Evolutionary conservation across 2,113 vertebrate species (phyloP), one percentile per base, ranked within the genome.

Genomic region (Hucho hucho): DNA sequence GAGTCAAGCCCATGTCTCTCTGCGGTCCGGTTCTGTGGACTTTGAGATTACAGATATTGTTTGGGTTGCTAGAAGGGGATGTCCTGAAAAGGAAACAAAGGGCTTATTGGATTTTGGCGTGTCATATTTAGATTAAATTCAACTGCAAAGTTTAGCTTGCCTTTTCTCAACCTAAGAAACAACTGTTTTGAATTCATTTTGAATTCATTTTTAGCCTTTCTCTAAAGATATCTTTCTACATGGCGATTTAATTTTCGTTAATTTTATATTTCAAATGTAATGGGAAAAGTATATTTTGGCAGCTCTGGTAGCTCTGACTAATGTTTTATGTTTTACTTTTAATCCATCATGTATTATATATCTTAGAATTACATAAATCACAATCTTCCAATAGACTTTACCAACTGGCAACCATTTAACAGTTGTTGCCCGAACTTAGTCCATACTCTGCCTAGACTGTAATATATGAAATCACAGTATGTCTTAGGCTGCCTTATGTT

Each of bases 41-140:
- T 24, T 71, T 64, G 46, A 81, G 63, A 79, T 73, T 76, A 70
- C 74, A 64, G 71, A 79, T 78, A 61, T n/a, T 29, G 71, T 58
- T 83, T 47, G 53, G 73, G 77, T 75, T 80, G 69, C 75, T 73
- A n/a, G 28, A 69, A 69, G 22, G 66, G 9, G n/a, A 82, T 74
- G 77, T 32, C n/a, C 47, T 76, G 53, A 66, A 75, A 75, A 74
- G 67, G 6, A 78, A 79, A 75, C 70, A 80, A 64, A 20, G 56
- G 56, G 63, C 67, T 75, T 59, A 73, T 79, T 77, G 64, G 16
- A 73, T 75, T 73, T 22, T 73, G 59, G 70, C 61, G 59, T 49
- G 26, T 70, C 13, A 28, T 18, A 25, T 22, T 12, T 11, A 20
- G 3, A 66, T 63, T 49, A 59, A 43, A 72, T 22, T 47, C 16